Base-by-base conservation (phyloP, 2,797 vertebrate species). In the Distichodus sexfasciatus region DNA sequence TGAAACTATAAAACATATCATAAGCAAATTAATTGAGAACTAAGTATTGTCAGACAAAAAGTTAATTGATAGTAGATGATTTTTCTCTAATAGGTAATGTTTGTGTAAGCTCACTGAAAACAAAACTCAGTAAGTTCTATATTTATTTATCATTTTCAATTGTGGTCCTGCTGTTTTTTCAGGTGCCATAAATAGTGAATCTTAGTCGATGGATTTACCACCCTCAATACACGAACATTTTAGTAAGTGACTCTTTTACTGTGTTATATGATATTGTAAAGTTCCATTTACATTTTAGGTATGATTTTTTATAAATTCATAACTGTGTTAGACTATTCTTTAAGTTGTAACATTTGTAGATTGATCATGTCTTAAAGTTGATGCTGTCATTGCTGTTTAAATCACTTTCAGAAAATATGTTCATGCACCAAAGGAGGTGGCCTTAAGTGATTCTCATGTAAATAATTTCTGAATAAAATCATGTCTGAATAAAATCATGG, bases 201-300 rank as follows among this genome's bases (percentile, higher is more conserved):
- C 76, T 76, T 85, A 83, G 87, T 88, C 85, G 76, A 91, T 90
- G 88, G 88, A 90, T 89, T 88, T 90, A 81, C 85, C 84, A 88
- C 86, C 78, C 77, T 82, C 84, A 83, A 85, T 66, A 82, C 84
- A 86, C 82, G 79, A 79, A 76, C 72, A 82, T 86, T 87, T 88
- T 76, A 87, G 88, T 90, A 89, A 90, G 89, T 89, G 62, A 70
- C 3, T 38, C 41, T 47, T 48, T 43, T 48, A 4, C 10, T 68
- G 6, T 29, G 11, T 33, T 19, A 4, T 46, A 11, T 35, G 40
- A 12, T 43, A 14, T 43, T 14, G 10, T 14, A 12, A 43, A 14
- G 7, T 43, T n/a, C 17, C 14, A 33, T 3, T 47, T 14, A 5
- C 4, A 33, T 31, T 12, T 59, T 41, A n/a, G n/a, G n/a, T n/a